Evolutionary conservation across 2,113 vertebrate genomes (phyloP).

Genomic region (Indicator indicator): DNA sequence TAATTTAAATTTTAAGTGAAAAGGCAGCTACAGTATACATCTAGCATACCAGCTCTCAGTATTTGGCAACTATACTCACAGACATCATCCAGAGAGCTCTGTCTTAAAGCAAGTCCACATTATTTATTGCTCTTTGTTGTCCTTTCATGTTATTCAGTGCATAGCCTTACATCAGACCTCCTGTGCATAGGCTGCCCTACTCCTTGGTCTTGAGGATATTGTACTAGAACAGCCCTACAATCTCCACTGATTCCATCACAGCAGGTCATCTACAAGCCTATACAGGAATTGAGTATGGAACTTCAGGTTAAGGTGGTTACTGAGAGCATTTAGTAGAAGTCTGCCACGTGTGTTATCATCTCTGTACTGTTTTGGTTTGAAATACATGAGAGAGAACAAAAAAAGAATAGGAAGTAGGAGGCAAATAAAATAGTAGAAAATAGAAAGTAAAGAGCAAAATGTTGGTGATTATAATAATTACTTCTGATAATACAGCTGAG

Average conservation of each 20-base stretch:
- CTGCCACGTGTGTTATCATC: neutral
- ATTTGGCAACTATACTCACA: neutral
- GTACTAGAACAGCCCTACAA: neutral
- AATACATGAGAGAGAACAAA: neutral
- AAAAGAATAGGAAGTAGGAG: neutral
- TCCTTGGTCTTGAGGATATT: neutral
- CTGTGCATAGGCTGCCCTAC: neutral
- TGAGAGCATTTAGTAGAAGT: neutral
- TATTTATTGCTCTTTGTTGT: neutral
- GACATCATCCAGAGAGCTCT: neutral
- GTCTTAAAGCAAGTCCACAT: neutral
- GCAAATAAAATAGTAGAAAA: neutral
- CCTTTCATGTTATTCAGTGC: neutral
- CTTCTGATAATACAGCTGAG: neutral
- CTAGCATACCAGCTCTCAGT: neutral
- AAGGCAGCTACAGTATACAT: neutral
- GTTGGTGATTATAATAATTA: neutral
- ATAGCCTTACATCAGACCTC: neutral
- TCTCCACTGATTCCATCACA: neutral
- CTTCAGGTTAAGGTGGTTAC: neutral
- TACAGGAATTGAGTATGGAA: neutral
- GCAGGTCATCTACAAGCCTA: neutral
- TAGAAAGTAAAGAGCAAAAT: neutral
- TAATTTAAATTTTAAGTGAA: neutral
- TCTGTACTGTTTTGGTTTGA: neutral